Evolutionary conservation across 2,113 vertebrate species (phyloP), one percentile per base, ranked within the genome.

Genomic region (Oncorhynchus nerka): DNA sequence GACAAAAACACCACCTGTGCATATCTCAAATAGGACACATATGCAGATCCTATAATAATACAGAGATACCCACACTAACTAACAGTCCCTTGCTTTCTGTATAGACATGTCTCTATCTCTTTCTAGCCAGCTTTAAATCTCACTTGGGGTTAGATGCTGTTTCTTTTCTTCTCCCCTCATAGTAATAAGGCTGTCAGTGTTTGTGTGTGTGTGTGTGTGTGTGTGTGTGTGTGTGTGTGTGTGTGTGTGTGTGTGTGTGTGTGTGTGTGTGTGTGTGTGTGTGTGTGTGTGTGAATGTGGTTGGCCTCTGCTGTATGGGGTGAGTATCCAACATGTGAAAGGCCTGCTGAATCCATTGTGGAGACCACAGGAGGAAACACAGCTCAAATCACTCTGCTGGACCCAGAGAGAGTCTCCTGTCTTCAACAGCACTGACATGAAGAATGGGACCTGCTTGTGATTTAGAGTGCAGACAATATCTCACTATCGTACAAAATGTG

Each of bases 101-200:
- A 22, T n/a, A 61, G n/a, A 61, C n/a, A 22, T 75, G 34, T 34
- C 69, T 76, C 57, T 69, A 24, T 70, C n/a, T 75, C 20, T 30
- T 45, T 51, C 59, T 49, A 69, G 61, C 66, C 62, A 57, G 49
- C 49, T 49, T 62, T 74, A 57, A 28, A 49, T 75, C 24, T 62
- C 55, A 57, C 19, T 20, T n/a, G 59, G n/a, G 5, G 8, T 62
- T 62, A 57, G 55, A 57, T 57, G 16, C 55, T 15, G 13, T 51
- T 34, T 49, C 72, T 82, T 64, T 82, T 64, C 59, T 55, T 59
- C 24, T 48, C 28, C 69, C 77, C 28, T 65, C 51, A 16, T 28
- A 51, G 49, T 65, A 73, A 80, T 67, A 45, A 45, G 71, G 61
- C 55, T 75, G 59, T 59, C 67, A 51, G n/a, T 39, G 48, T 49